Evolutionary conservation across 1,140 invertebrate species (phyloP).

Genomic region (Globodera ellingtonae): DNA sequence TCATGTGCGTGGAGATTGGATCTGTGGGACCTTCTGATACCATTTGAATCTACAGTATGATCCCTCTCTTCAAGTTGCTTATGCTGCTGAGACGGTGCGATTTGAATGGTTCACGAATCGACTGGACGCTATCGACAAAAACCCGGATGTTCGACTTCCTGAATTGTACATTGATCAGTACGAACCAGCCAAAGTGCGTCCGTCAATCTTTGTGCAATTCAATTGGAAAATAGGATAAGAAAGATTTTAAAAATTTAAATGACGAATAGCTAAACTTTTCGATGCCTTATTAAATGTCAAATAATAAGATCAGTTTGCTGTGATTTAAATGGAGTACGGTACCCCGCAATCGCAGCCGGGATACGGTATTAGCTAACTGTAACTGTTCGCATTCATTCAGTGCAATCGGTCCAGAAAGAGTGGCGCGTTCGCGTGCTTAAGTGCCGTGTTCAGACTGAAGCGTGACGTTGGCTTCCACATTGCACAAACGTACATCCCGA

Average conservation of each 20-base stretch:
- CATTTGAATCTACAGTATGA: not conserved
- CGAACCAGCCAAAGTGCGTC: conserved; percentile 36
- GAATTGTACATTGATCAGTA: conserved; percentile 63
- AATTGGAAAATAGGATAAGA: no score
- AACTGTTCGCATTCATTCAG: conserved; percentile 3
- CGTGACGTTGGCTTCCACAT: conserved; percentile 84
- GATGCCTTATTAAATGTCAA: no score
- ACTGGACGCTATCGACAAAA: conserved; percentile 63
- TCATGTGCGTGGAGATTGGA: conserved; percentile 52
- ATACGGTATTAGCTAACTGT: no score
- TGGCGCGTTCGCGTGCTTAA: conserved; percentile 72
- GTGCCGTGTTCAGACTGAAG: conserved; percentile 79
- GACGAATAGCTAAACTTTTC: no score
- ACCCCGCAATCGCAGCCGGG: no score
- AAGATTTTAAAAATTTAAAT: no score
- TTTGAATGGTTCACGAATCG: conserved; percentile 64
- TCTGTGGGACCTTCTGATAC: not conserved
- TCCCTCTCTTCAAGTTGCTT: conserved; percentile 55
- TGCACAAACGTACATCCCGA: conserved; percentile 84
- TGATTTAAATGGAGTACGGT: no score
- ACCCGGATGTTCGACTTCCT: conserved; percentile 64
- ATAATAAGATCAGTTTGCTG: no score
- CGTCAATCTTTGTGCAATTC: no score
- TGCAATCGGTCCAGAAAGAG: conserved; percentile 60
- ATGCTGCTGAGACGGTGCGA: conserved; percentile 62